phyloP scores from a whole-genome alignment of 2,113 vertebrate genomes.

The Perognathus longimembris region DNA sequence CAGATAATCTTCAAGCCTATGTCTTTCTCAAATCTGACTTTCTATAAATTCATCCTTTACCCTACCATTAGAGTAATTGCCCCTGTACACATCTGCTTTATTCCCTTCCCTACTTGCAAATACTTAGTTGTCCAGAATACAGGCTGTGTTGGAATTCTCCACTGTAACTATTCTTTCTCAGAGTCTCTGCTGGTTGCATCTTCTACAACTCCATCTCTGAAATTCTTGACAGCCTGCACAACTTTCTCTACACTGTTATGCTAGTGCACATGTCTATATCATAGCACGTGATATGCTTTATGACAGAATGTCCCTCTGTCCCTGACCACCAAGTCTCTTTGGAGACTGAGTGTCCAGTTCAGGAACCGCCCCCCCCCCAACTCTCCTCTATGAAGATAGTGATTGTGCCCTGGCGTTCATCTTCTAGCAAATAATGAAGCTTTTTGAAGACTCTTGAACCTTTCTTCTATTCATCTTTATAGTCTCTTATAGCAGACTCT shows the following conservation, averaged over 20 bases:
- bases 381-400: not conserved
- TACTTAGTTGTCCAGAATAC: not conserved
- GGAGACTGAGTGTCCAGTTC: not conserved
- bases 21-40: not conserved
- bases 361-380: not conserved
- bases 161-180: not conserved
- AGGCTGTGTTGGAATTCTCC: not conserved
- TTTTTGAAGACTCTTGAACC: not conserved
- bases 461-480: not conserved
- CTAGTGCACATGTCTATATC: accelerated
- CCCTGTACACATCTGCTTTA: not conserved
- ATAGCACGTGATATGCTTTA: not conserved
- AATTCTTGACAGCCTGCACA: not conserved
- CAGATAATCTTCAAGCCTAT: not conserved
- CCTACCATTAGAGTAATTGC: not conserved
- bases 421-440: not conserved
- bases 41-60: not conserved
- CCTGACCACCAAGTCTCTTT: not conserved
- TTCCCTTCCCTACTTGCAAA: not conserved
- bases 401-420: not conserved
- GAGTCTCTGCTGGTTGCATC: not conserved
- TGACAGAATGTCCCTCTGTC: not conserved
- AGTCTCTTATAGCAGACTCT: not conserved
- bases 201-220: not conserved
- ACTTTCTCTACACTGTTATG: not conserved